phyloP scores from a whole-genome alignment of 1,140 invertebrate genomes.

The Zeugodacus cucurbitae region DNA sequence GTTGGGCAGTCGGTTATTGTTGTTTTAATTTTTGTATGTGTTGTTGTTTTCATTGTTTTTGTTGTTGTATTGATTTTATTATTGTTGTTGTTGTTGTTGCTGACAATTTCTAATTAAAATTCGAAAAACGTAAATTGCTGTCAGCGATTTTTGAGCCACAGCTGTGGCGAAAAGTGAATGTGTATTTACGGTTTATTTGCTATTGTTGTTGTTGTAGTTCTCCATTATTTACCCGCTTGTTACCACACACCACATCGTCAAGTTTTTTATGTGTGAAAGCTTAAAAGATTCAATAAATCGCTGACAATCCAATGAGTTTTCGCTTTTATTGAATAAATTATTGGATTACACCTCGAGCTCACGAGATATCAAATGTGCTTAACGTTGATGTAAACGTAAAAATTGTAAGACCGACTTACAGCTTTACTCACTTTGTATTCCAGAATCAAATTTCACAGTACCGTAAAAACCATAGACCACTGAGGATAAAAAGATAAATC shows the following conservation, averaged over 20 bases:
- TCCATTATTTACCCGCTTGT: background rate
- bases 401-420: too few species aligned
- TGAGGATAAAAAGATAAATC: too few species aligned
- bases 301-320: background rate
- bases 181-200: background rate
- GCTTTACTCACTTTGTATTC: too few species aligned
- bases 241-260: background rate
- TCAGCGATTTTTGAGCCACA: background rate
- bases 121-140: conserved; percentile 30
- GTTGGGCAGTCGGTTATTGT: background rate
- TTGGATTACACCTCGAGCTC: background rate
- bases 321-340: conserved; percentile 6
- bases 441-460: too few species aligned
- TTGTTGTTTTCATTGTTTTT: background rate
- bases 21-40: background rate
- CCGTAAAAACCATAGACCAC: too few species aligned
- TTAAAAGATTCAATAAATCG: conserved; percentile 3
- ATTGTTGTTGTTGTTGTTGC: background rate
- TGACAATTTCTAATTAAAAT: conserved; percentile 24
- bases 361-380: background rate
- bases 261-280: background rate
- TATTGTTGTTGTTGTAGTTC: background rate
- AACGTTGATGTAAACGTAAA: background rate
- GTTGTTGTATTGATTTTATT: background rate
- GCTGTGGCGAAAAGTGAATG: background rate